Percentiles rank a stretch among this genome's conserved stretches.
phyloP scores from a whole-genome alignment of 2,888 invertebrate species.

The Phyllotreta striolata region DNA sequence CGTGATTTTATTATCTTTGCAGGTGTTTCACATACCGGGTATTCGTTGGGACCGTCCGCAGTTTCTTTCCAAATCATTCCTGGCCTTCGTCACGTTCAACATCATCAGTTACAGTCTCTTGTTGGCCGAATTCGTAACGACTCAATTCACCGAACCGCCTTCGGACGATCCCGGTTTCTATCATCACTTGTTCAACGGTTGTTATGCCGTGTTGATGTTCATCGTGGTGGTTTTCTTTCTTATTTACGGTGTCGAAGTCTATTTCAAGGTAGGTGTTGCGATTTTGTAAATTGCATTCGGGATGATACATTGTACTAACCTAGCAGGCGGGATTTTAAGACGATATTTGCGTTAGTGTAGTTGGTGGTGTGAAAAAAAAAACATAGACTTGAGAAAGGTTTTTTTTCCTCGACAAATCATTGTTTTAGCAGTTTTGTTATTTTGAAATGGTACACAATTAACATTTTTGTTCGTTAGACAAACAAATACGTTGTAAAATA shows the following conservation, averaged over 20 bases:
- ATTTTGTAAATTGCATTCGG: not conserved
- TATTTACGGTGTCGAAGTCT: constrained; percentile 93
- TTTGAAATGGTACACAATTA: too few species aligned
- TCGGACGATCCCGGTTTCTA: constrained; percentile 73
- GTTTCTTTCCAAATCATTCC: constrained; percentile 90
- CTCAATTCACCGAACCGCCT: constrained; percentile 63
- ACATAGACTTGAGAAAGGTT: too few species aligned
- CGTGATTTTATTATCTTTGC: constrained; percentile 43
- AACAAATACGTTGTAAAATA: too few species aligned
- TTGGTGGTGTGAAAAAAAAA: too few species aligned
- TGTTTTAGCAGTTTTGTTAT: too few species aligned
- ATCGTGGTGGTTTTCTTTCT: constrained; percentile 92
- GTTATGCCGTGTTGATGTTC: constrained; percentile 89
- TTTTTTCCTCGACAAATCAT: too few species aligned
- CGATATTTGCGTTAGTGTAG: too few species aligned
- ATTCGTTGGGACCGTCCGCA: constrained; percentile 88
- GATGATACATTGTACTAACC: not conserved
- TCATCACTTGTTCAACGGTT: constrained; percentile 89
- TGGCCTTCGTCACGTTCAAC: constrained; percentile 90
- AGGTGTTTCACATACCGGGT: constrained; percentile 90
- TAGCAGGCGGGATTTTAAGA: too few species aligned
- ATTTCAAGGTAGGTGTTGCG: constrained; percentile 78
- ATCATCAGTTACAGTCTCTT: constrained; percentile 86
- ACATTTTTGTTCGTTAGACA: too few species aligned
- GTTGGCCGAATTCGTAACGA: constrained; percentile 74